phyloP scores from a whole-genome alignment of 1,140 invertebrate species.

The Steinernema khuongi region DNA sequence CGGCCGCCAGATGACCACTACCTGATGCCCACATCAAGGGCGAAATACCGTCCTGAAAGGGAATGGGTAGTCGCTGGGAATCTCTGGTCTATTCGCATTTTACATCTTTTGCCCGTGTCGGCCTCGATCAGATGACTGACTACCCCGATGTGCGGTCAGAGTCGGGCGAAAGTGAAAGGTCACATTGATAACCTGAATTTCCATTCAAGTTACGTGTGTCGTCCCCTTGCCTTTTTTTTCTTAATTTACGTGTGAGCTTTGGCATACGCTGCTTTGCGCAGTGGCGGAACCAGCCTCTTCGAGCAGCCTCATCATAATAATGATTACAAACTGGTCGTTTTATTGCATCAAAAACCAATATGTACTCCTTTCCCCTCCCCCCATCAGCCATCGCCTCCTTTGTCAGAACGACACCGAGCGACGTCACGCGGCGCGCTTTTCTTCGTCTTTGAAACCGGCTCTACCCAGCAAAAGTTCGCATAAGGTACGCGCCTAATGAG shows the following conservation, averaged over 20 bases:
- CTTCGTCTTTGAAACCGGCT: background rate
- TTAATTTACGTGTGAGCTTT: too few species aligned
- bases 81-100: background rate
- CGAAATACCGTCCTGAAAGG: slow-evolving; percentile 12
- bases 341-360: slow-evolving; percentile 11
- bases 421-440: background rate
- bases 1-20: slow-evolving; percentile 10
- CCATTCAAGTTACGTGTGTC: too few species aligned
- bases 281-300: slow-evolving; percentile 5
- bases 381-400: background rate
- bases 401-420: background rate
- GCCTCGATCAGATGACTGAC: slow-evolving; percentile 11
- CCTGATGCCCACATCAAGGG: slow-evolving; percentile 12
- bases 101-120: too few species aligned
- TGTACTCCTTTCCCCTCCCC: slow-evolving; percentile 3
- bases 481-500: slow-evolving; percentile 9
- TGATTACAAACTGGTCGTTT: background rate
- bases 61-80: background rate
- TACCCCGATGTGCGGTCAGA: background rate
- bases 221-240: too few species aligned
- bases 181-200: background rate
- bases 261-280: background rate
- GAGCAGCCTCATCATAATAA: background rate
- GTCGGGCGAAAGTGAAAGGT: background rate
- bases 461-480: slow-evolving; percentile 4